Percentiles rank a stretch among this genome's conserved stretches.
Evolutionary conservation across 2,113 vertebrate genomes (phyloP).

Genomic region (Vulpes ferrilata): DNA sequence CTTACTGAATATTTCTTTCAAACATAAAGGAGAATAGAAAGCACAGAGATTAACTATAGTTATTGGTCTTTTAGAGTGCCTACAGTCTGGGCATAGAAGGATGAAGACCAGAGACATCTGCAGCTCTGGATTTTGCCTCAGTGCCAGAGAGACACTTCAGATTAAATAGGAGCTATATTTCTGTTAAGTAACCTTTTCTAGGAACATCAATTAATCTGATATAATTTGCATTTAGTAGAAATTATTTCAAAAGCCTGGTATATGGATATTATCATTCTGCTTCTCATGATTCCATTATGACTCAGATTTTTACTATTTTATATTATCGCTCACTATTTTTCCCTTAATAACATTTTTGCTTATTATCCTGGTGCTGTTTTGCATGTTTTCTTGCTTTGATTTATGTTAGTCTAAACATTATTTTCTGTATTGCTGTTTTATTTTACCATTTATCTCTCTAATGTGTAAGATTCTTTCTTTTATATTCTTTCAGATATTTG

Average conservation of each 20-base stretch:
- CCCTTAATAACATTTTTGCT: background rate
- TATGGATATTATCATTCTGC: background rate
- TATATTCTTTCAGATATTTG: conserved; percentile 17
- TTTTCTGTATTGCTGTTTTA: background rate
- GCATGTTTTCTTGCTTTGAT: background rate
- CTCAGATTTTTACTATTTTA: background rate
- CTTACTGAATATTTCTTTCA: background rate
- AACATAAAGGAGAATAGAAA: background rate
- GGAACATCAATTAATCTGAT: background rate
- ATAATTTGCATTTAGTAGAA: background rate
- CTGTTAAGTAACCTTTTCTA: background rate
- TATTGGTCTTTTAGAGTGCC: background rate
- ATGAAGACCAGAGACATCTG: background rate
- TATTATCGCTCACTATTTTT: background rate
- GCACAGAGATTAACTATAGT: background rate
- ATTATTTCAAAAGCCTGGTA: background rate
- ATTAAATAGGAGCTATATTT: background rate
- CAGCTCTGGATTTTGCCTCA: background rate
- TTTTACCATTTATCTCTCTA: conserved; percentile 35
- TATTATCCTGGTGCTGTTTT: background rate
- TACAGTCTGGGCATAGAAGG: background rate
- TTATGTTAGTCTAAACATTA: conserved; percentile 25
- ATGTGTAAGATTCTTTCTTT: background rate
- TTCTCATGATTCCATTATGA: background rate
- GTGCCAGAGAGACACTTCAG: background rate